phyloP scores from a whole-genome alignment of 2,113 vertebrate species.

The Nibea coibor region DNA sequence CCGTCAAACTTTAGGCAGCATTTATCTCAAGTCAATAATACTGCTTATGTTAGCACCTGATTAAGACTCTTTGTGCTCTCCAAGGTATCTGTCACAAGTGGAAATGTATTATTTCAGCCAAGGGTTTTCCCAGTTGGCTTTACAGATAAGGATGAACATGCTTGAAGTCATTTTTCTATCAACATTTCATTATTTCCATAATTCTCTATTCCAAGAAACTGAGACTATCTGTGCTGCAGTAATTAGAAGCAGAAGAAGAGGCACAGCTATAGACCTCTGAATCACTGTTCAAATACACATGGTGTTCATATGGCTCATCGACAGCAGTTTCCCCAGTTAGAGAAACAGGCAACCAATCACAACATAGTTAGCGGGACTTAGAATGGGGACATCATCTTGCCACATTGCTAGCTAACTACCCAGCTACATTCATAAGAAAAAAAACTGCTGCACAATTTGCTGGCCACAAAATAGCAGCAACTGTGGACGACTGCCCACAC shows the following conservation, averaged over 20 bases:
- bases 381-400: neutral
- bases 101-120: neutral
- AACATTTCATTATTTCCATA: neutral
- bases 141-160: neutral
- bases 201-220: constrained; percentile 7
- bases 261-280: neutral
- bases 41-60: neutral
- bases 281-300: neutral
- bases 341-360: neutral
- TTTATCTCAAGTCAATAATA: neutral
- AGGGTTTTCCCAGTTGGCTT: neutral
- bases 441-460: no score
- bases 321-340: neutral
- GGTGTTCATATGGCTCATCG: neutral
- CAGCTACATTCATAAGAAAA: neutral
- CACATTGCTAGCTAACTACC: neutral
- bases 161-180: constrained; percentile 14
- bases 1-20: neutral
- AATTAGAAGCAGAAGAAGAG: neutral
- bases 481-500: neutral
- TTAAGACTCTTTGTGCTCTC: neutral
- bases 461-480: neutral
- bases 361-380: neutral
- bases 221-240: neutral
- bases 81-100: neutral